A percentile compares a stretch with the other conserved stretches of the same genome.
These are phyloP conservation scores for Petroica traversi DNA, from an alignment of 2,113 vertebrate genomes.

Conservation along the genomic window DNA sequence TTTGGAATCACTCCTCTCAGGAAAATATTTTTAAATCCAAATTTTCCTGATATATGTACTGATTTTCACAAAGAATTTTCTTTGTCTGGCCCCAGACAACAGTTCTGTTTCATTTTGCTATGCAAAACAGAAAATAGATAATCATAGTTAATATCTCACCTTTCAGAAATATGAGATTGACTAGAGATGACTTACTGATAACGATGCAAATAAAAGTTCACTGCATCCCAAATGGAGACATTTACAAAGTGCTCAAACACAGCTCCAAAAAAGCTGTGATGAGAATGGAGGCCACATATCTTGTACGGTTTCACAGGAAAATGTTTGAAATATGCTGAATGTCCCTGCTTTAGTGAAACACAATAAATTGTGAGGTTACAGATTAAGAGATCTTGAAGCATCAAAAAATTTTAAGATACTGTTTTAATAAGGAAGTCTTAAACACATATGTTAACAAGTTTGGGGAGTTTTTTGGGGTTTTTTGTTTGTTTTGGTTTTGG, in stretches of 20 bases:
- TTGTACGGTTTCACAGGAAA: not conserved
- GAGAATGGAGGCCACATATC: not conserved
- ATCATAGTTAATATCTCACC: not conserved
- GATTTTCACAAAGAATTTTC: not conserved
- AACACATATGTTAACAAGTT: not conserved
- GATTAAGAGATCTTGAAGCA: not conserved
- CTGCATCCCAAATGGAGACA: not conserved
- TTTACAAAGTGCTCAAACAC: not conserved
- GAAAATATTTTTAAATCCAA: not conserved
- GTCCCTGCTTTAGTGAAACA: not conserved
- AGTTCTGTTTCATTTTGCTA: not conserved
- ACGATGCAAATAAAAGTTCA: not conserved
- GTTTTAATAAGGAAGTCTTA: not conserved
- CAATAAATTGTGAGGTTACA: not conserved
- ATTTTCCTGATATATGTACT: not conserved
- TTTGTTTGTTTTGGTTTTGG: not conserved
- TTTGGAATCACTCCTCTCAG: not conserved
- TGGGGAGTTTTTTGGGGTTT: not conserved
- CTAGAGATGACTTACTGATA: not conserved
- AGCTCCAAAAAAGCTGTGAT: not conserved
- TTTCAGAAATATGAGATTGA: not conserved
- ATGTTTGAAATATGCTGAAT: not conserved
- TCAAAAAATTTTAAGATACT: not conserved
- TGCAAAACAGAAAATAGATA: not conserved
- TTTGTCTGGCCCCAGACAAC: not conserved